Evolutionary conservation across 2,797 vertebrate genomes (phyloP), one percentile per base, ranked within the genome.

Genomic region (Protonibea diacanthus): DNA sequence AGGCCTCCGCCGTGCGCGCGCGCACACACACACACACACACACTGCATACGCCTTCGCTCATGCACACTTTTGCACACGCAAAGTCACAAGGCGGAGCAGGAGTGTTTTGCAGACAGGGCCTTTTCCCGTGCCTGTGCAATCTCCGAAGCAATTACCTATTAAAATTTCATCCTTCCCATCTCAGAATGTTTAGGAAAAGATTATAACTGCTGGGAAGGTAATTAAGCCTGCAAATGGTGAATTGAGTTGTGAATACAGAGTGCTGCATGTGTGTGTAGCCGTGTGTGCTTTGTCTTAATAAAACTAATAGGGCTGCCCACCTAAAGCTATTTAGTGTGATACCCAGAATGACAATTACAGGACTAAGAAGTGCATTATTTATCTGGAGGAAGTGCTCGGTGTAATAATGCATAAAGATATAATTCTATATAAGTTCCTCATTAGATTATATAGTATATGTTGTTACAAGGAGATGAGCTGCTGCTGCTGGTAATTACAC

Each of bases 171-270:
- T 90, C 85, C 78, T 85, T 85, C 72, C 72, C 85, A 85, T 91
- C 86, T 90, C 87, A 23, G 85, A 87, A 89, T 91, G 89, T 91
- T 92, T 86, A 91, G 90, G 64, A 82, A 90, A 83, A 92, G 84
- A 91, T 92, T 91, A 91, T 76, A 89, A 91, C 88, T 88, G 88
- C 89, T 79, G 64, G 63, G 73, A 82, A 93, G 87, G 85, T 93
- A 92, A 93, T 94, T 92, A 91, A 83, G 79, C 71, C 76, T 74
- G 86, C 81, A 85, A 88, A 83, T 84, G 81, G 69, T 76, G 65
- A 88, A 75, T 51, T 86, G 80, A 87, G 76, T 82, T 80, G 79
- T 87, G 89, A 90, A 88, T 86, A 84, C 71, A 80, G 81, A 81
- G 78, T 15, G 51, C 76, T 25, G 40, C 71, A 45, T 74, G 64